Evolutionary conservation across 2,888 invertebrate genomes (phyloP).

Genomic region (Parnassius orleans): DNA sequence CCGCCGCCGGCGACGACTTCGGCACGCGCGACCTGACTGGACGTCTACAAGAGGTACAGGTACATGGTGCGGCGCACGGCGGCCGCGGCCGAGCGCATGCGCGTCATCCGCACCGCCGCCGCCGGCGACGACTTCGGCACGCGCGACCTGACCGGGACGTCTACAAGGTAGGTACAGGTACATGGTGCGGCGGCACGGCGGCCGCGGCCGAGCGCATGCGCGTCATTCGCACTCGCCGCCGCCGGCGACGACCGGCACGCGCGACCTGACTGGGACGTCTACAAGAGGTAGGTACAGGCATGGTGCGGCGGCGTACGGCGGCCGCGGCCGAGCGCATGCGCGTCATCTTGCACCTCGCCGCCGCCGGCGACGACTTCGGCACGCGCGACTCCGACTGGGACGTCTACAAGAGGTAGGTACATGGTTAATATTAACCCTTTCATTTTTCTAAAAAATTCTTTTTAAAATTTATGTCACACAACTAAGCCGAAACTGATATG

Average conservation of each 20-base stretch:
- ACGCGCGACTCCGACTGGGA: constrained; percentile 98
- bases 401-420: constrained; percentile 96
- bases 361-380: constrained; percentile 91
- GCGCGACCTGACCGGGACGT: constrained; percentile 98
- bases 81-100: constrained; percentile 97
- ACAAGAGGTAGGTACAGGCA: constrained; percentile 93
- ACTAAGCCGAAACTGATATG: no score
- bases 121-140: constrained; percentile 93
- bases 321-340: constrained; percentile 81
- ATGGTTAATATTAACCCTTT: constrained; percentile 64
- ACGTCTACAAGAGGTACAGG: constrained; percentile 95
- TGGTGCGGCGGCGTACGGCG: constrained; percentile 91
- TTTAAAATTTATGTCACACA: no score
- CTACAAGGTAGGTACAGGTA: constrained; percentile 90
- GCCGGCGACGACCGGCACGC: constrained; percentile 90
- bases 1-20: constrained; percentile 90
- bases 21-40: constrained; percentile 97
- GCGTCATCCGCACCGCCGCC: constrained; percentile 91
- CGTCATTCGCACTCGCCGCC: constrained; percentile 87
- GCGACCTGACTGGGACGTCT: constrained; percentile 98
- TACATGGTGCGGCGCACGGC: constrained; percentile 94
- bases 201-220: constrained; percentile 81
- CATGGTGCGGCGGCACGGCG: constrained; percentile 91
- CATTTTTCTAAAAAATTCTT: no score
- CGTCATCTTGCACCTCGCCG: constrained; percentile 87